Percentiles rank a stretch among this genome's conserved stretches.
phyloP scores from a whole-genome alignment of 2,888 invertebrate genomes.

The Amphipyra berbera region DNA sequence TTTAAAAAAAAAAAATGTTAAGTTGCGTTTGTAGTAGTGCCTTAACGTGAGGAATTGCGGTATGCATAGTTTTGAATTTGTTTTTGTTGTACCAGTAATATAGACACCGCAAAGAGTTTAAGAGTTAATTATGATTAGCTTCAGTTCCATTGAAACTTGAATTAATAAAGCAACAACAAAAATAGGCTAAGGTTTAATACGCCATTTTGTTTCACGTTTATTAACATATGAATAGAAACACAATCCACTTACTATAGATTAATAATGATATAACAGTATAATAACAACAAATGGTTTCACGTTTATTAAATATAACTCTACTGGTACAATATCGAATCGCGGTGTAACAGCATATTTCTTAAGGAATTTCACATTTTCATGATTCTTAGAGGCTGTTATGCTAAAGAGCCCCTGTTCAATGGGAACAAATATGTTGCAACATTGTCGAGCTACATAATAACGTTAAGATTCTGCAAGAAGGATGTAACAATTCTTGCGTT shows the following conservation, averaged over 20 bases:
- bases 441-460: slow-evolving; percentile 48
- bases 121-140: too few species aligned
- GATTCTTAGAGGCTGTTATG: slow-evolving; percentile 47
- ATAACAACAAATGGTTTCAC: not conserved
- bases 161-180: too few species aligned
- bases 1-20: too few species aligned
- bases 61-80: too few species aligned
- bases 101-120: too few species aligned
- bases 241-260: not conserved
- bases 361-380: slow-evolving; percentile 52
- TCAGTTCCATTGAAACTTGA: too few species aligned
- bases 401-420: slow-evolving; percentile 45
- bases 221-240: not conserved
- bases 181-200: not conserved
- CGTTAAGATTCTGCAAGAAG: slow-evolving; percentile 35
- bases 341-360: slow-evolving; percentile 31
- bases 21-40: too few species aligned
- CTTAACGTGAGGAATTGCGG: too few species aligned
- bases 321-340: slow-evolving; percentile 22
- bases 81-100: too few species aligned
- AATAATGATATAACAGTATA: too few species aligned
- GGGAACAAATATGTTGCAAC: slow-evolving; percentile 50
- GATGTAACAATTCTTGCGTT: slow-evolving; percentile 42
- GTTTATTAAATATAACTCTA: slow-evolving; percentile 37
- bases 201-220: not conserved